Evolutionary conservation across 2,888 invertebrate genomes (phyloP).

Genomic region (Reticulitermes lucifugus): DNA sequence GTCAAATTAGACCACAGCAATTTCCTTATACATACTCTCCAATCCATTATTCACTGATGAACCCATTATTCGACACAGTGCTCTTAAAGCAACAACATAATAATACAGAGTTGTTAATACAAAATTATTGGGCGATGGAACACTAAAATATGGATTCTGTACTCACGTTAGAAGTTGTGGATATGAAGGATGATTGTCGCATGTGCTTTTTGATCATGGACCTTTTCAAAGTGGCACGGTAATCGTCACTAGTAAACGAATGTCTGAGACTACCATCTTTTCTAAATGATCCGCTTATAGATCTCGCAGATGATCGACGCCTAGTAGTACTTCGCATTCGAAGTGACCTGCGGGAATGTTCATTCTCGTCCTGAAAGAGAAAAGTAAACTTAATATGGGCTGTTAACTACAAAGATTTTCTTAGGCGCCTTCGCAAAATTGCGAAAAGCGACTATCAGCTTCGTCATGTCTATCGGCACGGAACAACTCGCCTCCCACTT

Average conservation of each 20-base stretch:
- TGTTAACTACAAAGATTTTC: background rate
- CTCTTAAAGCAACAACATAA: too few species aligned
- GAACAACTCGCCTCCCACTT: too few species aligned
- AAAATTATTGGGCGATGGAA: too few species aligned
- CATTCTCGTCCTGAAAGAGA: slow-evolving; percentile 14
- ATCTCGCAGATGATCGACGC: background rate
- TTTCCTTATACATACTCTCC: too few species aligned
- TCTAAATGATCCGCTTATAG: background rate
- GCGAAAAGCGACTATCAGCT: too few species aligned
- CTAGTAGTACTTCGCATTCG: background rate
- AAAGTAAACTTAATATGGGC: background rate
- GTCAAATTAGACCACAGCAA: too few species aligned
- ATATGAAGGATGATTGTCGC: slow-evolving; percentile 18
- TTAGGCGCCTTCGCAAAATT: too few species aligned
- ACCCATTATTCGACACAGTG: too few species aligned
- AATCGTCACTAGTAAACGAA: slow-evolving; percentile 26
- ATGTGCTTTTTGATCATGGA: slow-evolving; percentile 24
- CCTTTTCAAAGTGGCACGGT: background rate
- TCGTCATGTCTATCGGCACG: too few species aligned
- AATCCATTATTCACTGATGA: too few species aligned
- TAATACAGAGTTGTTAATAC: too few species aligned
- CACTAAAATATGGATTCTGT: too few species aligned
- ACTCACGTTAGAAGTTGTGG: slow-evolving; percentile 19
- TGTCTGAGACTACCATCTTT: slow-evolving; percentile 14
- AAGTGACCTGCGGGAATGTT: background rate